Percentiles rank a stretch among this genome's conserved stretches.
phyloP scores from a whole-genome alignment of 2,113 vertebrate species.

The Clupea harengus region DNA sequence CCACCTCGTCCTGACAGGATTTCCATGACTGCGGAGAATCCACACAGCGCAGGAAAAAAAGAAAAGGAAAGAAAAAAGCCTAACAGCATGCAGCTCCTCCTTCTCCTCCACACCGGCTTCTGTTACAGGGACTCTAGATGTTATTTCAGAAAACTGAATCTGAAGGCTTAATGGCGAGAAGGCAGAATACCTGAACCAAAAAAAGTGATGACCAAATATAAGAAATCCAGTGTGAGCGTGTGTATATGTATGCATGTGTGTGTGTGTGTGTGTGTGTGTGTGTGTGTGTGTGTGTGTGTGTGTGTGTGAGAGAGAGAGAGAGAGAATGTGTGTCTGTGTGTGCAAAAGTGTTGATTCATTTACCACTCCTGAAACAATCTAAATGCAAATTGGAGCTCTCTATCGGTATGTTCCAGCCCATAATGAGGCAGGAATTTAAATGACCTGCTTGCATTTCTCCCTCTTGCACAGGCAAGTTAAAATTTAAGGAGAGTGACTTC shows the following conservation, averaged over 20 bases:
- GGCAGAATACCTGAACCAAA: background rate
- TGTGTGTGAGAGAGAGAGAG: no score
- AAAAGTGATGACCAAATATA: background rate
- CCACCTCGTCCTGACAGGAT: background rate
- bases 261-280: constrained; percentile 29
- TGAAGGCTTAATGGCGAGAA: background rate
- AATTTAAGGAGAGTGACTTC: constrained; percentile 62
- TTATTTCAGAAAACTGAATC: background rate
- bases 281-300: constrained; percentile 5
- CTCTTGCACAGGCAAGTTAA: constrained; percentile 64
- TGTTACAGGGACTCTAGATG: background rate
- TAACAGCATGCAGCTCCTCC: no score
- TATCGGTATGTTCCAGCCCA: constrained; percentile 72
- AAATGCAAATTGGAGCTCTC: constrained; percentile 78
- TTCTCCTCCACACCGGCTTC: background rate
- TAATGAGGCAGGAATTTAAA: constrained; percentile 77
- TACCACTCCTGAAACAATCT: constrained; percentile 77
- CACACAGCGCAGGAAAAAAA: background rate
- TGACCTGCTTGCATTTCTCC: constrained; percentile 66
- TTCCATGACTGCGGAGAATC: background rate
- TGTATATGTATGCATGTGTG: background rate
- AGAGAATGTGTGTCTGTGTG: constrained; percentile 30
- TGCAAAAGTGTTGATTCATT: constrained; percentile 72
- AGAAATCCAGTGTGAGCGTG: background rate
- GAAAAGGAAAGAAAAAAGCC: background rate